Evolutionary conservation across 2,113 vertebrate species (phyloP).

Genomic region (Addax nasomaculatus): DNA sequence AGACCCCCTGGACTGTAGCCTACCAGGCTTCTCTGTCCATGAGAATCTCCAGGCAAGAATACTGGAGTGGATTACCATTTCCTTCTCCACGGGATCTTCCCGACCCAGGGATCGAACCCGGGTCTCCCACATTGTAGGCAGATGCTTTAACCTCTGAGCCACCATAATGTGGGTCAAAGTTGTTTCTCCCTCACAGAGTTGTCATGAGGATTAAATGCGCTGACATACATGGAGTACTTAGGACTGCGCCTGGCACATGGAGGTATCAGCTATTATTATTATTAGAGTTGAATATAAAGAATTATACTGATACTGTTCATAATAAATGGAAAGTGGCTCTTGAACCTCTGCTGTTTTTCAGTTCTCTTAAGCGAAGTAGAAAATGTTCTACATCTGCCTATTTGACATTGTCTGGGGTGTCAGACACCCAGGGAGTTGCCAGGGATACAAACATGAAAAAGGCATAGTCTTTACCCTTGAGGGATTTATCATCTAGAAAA

Average conservation of each 20-base stretch:
- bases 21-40: too few relatives aligned
- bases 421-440: neutral
- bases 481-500: neutral
- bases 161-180: neutral
- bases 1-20: too few relatives aligned
- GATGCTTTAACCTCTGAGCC: too few relatives aligned
- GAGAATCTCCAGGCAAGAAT: too few relatives aligned
- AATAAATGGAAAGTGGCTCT: neutral
- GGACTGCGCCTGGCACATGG: neutral
- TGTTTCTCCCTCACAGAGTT: neutral
- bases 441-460: neutral
- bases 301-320: neutral
- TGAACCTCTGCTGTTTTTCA: neutral
- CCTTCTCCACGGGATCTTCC: too few relatives aligned
- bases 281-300: neutral
- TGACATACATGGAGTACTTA: neutral
- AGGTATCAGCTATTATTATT: neutral
- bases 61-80: too few relatives aligned
- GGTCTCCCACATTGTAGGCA: too few relatives aligned
- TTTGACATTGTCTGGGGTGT: neutral
- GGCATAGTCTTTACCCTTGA: neutral
- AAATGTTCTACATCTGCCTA: neutral
- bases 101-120: accelerated
- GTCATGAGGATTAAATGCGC: neutral
- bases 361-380: neutral